Evolutionary conservation across 2,888 invertebrate species (phyloP).

Genomic region (Tubulanus polymorphus): DNA sequence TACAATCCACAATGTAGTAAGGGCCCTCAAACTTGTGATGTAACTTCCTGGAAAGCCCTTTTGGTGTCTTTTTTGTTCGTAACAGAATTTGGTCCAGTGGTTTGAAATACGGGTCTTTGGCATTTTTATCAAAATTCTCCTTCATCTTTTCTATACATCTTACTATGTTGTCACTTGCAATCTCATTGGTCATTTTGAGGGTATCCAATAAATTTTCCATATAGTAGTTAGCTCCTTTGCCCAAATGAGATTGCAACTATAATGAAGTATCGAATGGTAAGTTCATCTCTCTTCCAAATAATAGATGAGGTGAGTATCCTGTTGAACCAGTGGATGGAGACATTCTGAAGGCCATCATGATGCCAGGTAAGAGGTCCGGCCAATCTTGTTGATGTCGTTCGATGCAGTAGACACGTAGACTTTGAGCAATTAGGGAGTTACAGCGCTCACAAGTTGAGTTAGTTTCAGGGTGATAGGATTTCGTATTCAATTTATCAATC

Average conservation of each 20-base stretch:
- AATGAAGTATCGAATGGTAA: constrained; percentile 3
- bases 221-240: not conserved
- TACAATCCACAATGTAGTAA: constrained; percentile 9
- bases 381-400: constrained; percentile 5
- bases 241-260: not conserved
- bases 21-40: constrained; percentile 13
- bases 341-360: constrained; percentile 8
- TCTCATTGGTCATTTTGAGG: not conserved
- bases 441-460: constrained; percentile 9
- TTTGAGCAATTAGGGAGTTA: constrained; percentile 9
- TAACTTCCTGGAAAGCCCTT: constrained; percentile 12
- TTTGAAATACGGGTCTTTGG: constrained; percentile 8
- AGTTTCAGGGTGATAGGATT: constrained; percentile 11
- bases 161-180: not conserved
- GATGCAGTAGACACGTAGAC: constrained; percentile 5
- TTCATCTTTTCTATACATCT: constrained; percentile 7
- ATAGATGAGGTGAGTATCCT: not conserved
- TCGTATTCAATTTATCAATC: constrained; percentile 8
- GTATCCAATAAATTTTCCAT: not conserved
- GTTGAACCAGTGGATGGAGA: constrained; percentile 3
- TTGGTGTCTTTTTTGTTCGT: constrained; percentile 2
- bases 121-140: constrained; percentile 8
- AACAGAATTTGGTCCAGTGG: constrained; percentile 11
- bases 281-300: constrained; percentile 6
- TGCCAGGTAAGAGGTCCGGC: constrained; percentile 3